Conservation (phyloP, 2,113 vertebrate species). For the Rhipidura dahli region DNA sequence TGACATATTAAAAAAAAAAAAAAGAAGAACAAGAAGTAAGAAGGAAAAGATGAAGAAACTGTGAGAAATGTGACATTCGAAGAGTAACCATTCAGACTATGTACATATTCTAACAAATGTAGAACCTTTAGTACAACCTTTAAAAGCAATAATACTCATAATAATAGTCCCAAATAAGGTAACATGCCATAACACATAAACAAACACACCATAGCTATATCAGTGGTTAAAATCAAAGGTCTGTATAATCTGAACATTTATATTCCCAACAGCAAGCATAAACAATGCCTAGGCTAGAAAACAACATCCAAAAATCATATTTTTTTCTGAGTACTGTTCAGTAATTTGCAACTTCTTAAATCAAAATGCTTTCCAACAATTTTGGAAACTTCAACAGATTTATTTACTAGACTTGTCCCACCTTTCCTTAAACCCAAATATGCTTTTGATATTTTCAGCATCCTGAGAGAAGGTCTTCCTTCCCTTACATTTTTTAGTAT, state of each 20-base stretch:
- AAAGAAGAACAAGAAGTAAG: neutral
- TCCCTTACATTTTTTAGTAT: neutral
- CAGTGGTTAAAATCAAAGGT: neutral
- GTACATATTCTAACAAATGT: neutral
- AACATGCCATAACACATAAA: neutral
- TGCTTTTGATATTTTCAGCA: neutral
- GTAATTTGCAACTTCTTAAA: neutral
- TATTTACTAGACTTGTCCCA: neutral
- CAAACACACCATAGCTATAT: neutral
- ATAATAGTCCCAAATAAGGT: neutral
- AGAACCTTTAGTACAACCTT: neutral
- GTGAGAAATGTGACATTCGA: neutral
- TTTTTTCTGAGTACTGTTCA: neutral
- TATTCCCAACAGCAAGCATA: neutral
- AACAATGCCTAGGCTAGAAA: neutral
- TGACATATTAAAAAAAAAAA: neutral
- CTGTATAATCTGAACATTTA: neutral
- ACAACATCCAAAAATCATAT: fast-evolving
- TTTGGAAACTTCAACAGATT: neutral
- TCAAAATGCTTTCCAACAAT: neutral
- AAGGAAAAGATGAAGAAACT: neutral
- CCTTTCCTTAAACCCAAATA: neutral
- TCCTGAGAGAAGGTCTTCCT: neutral
- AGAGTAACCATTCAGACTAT: neutral
- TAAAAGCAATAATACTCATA: neutral